phyloP scores from a whole-genome alignment of 2,888 invertebrate genomes.

The Acutogordius australiensis region DNA sequence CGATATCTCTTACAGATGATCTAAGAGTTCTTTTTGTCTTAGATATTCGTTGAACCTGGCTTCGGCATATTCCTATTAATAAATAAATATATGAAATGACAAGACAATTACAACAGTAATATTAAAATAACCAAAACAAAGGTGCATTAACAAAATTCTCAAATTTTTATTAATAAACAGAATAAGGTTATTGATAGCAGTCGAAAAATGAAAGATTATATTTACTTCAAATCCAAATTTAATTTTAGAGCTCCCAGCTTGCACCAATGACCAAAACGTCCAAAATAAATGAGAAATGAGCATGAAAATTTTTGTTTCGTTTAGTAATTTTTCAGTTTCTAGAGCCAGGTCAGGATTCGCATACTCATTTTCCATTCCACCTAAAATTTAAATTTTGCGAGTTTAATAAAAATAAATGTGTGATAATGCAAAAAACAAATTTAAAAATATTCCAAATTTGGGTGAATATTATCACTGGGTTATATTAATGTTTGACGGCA shows the following conservation, averaged over 20 bases:
- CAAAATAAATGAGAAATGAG: slow-evolving; percentile 69
- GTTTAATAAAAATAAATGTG: too few species aligned
- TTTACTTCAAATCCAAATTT: neutral
- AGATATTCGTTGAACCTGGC: neutral
- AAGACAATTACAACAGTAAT: neutral
- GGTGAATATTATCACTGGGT: too few species aligned
- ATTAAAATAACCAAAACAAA: neutral
- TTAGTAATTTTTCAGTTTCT: too few species aligned
- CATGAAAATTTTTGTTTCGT: slow-evolving; percentile 51
- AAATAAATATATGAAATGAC: neutral
- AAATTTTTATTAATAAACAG: neutral
- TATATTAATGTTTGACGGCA: too few species aligned
- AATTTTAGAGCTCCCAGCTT: neutral
- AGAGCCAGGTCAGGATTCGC: too few species aligned
- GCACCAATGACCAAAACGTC: slow-evolving; percentile 43
- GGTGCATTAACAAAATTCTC: too few species aligned
- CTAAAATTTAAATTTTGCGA: too few species aligned
- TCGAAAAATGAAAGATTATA: too few species aligned
- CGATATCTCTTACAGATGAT: too few species aligned
- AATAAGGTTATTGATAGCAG: neutral
- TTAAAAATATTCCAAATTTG: too few species aligned
- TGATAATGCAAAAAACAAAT: too few species aligned
- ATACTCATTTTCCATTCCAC: too few species aligned
- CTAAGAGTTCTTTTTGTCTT: neutral
- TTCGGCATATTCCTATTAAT: neutral